A percentile compares a stretch with the other conserved stretches of the same genome.
These are phyloP conservation scores for Sipha flava DNA, from an alignment of 1,140 invertebrate genomes.

Conservation along the genomic window DNA sequence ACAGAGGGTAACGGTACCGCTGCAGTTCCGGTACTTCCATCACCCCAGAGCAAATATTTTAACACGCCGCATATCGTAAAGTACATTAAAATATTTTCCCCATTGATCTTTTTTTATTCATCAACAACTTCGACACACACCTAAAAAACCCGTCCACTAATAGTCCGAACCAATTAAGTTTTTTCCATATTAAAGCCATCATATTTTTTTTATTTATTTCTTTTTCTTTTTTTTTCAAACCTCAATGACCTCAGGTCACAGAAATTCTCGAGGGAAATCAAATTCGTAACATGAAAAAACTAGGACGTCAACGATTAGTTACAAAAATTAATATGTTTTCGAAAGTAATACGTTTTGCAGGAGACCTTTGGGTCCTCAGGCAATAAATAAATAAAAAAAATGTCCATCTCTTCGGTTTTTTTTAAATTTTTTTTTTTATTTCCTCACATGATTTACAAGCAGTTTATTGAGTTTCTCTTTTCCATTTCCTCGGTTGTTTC, in stretches of 20 bases:
- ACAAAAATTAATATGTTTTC: not conserved
- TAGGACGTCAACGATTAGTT: not conserved
- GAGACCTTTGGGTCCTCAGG: not conserved
- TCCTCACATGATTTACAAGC: not conserved
- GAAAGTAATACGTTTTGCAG: not conserved
- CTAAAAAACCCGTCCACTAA: not conserved
- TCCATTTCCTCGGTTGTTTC: constrained; percentile 24
- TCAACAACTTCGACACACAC: not conserved
- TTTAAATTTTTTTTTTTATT: not conserved
- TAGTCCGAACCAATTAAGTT: constrained; percentile 1
- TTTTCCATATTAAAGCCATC: not conserved
- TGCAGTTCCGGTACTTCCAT: not conserved
- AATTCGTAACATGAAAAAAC: not conserved
- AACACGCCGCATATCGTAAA: not conserved
- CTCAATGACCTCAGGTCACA: not conserved
- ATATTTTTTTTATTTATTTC: not conserved
- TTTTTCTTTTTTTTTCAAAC: not conserved
- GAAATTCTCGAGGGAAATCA: constrained; percentile 18
- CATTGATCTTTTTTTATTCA: constrained; percentile 23
- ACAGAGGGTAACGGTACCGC: not conserved
- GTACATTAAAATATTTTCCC: constrained; percentile 24
- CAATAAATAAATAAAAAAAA: not conserved
- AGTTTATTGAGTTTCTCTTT: constrained; percentile 27
- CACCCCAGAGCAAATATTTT: not conserved
- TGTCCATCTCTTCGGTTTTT: not conserved